Conservation (phyloP, 2,113 vertebrate species). For the Dasyornis broadbenti region DNA sequence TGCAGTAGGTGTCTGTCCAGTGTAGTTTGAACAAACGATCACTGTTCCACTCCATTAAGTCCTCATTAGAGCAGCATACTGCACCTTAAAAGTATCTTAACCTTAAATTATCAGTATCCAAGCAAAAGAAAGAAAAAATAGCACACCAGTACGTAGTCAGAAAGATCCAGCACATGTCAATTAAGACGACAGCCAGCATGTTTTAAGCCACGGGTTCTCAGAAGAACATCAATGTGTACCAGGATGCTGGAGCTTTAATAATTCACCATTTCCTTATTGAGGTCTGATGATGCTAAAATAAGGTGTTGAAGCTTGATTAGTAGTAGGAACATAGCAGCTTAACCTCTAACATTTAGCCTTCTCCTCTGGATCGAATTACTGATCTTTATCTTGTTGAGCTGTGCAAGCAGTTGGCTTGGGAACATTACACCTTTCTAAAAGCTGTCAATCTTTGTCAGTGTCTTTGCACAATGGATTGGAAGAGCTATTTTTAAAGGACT, state of each 20-base stretch:
- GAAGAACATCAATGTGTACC: constrained; percentile 38
- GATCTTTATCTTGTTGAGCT: constrained; percentile 91
- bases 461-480: constrained; percentile 80
- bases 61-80: constrained; percentile 30
- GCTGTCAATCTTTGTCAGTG: constrained; percentile 86
- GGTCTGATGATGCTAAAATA: constrained; percentile 72
- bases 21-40: constrained; percentile 11
- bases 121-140: constrained; percentile 33
- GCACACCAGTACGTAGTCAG: not conserved
- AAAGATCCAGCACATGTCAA: not conserved
- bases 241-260: constrained; percentile 77
- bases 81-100: constrained; percentile 37
- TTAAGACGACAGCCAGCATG: not conserved
- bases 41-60: constrained; percentile 17
- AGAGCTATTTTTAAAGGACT: constrained; percentile 77
- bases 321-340: constrained; percentile 85
- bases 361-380: constrained; percentile 89
- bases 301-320: constrained; percentile 87
- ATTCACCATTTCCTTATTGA: constrained; percentile 80
- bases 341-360: constrained; percentile 82
- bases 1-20: constrained; percentile 1
- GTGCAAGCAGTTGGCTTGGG: constrained; percentile 82
- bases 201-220: constrained; percentile 22
- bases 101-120: constrained; percentile 31
- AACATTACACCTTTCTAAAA: constrained; percentile 88